Evolutionary conservation across 1,140 invertebrate species (phyloP), one percentile per base, ranked within the genome.

Genomic region (Zaprionus ornatus): DNA sequence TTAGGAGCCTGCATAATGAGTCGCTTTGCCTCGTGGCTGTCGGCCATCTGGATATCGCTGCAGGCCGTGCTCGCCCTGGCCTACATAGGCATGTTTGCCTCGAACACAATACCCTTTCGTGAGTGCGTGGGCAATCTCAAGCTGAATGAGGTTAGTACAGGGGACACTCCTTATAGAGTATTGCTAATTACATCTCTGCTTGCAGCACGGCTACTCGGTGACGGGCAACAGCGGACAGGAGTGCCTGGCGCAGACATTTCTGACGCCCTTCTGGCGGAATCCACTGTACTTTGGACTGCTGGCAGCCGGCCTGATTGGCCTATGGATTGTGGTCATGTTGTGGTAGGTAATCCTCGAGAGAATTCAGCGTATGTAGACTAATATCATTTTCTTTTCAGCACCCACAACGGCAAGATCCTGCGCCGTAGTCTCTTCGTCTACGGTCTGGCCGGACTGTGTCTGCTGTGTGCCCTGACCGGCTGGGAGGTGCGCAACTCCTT

Each of bases 281-380:
- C 90, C 92, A 0, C 62, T 92, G 4, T 92, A 84, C 65, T 93
- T 92, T 79, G 92, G 88, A 2, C 61, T 93, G 10, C 48, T 93
- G 54, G 76, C 90, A n/a, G 90, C 91, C 19, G 91, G 88, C 4
- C 69, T 93, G 2, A 88, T 92, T 56, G 81, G 83, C 4, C 63
- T 93, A 19, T 93, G 92, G 92, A 92, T 92, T 65, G 79, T 92
- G 42, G 83, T 91, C 23, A 92, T 93, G 91, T 66, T 92, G 65
- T 93, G 92, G 92, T 93, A 73, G 65, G 91, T 79, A 15, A n/a
- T 54, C 4, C 3, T 0, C 0, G 0, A 17, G n/a, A 45, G n/a
- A 21, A 5, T 12, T 37, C 9, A 35, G n/a, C 21, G 0, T 13
- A 27, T 37, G 4, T 32, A n/a, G 21, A 10, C 10, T 35, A 37